These are phyloP conservation scores for Parnassius apollo DNA, from an alignment of 2,888 invertebrate species.

Conservation along the genomic window DNA sequence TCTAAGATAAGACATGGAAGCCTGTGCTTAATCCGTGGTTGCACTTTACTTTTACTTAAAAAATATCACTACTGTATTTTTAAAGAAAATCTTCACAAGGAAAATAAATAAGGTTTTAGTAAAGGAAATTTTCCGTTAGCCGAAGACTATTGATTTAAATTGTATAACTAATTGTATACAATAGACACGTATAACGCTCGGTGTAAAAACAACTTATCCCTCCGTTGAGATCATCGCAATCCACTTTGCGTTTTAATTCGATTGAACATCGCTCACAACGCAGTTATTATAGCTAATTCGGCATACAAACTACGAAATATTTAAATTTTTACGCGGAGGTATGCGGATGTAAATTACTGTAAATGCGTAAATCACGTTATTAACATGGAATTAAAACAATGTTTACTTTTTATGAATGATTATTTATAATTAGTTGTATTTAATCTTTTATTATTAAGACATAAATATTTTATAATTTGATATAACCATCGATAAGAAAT, in stretches of 20 bases:
- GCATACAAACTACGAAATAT: conserved; percentile 29
- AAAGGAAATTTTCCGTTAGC: conserved; percentile 4
- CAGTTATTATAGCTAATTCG: conserved; percentile 25
- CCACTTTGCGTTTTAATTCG: conserved; percentile 47
- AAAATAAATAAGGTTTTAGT: not conserved
- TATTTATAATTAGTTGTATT: no score
- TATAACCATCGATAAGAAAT: no score
- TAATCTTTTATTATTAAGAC: no score
- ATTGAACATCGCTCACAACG: conserved; percentile 15
- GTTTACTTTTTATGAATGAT: not conserved
- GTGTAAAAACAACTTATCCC: conserved; percentile 19
- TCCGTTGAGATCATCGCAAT: conserved; percentile 34
- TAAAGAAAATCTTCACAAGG: not conserved
- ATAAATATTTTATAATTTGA: no score
- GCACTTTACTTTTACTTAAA: no score
- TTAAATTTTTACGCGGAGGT: conserved; percentile 27
- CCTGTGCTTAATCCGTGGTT: no score
- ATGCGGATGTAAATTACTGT: conserved; percentile 17
- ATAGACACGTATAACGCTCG: conserved; percentile 22
- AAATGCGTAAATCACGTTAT: conserved; percentile 12
- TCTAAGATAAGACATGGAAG: no score
- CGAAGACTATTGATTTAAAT: conserved; percentile 11
- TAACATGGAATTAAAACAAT: not conserved
- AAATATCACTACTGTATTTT: no score
- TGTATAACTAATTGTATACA: not conserved